These are phyloP conservation scores for Takifugu ocellatus DNA, from an alignment of 2,797 vertebrate genomes.

Conservation along the genomic window DNA sequence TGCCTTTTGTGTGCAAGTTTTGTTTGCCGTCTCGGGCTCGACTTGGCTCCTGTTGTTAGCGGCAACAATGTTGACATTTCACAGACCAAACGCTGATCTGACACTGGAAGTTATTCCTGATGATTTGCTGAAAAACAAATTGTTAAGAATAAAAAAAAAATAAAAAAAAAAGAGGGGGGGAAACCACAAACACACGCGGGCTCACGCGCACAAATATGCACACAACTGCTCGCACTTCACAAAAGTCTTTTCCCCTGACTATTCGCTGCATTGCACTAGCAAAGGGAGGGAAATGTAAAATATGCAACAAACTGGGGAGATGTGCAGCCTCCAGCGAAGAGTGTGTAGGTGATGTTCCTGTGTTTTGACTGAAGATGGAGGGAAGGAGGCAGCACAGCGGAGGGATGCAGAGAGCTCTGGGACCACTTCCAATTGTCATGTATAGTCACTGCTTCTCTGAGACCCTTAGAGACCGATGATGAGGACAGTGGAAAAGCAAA, in stretches of 20 bases:
- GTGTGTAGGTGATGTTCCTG: constrained; percentile 66
- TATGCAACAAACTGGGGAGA: constrained; percentile 62
- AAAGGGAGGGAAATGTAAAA: constrained; percentile 66
- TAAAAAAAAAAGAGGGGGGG: not conserved
- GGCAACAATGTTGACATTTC: constrained; percentile 75
- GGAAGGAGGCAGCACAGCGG: constrained; percentile 26
- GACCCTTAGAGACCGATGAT: constrained; percentile 65
- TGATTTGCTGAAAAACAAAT: constrained; percentile 79
- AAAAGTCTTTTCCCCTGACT: constrained; percentile 63
- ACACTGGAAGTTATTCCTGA: constrained; percentile 73
- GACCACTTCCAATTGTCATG: constrained; percentile 65
- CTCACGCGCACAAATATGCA: constrained; percentile 12
- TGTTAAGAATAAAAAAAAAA: constrained; percentile 48
- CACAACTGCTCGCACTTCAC: constrained; percentile 41
- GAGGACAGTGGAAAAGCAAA: constrained; percentile 40
- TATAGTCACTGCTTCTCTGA: constrained; percentile 55
- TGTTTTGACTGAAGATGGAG: constrained; percentile 55
- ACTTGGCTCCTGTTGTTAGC: constrained; percentile 67
- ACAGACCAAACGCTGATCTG: constrained; percentile 76
- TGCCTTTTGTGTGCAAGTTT: constrained; percentile 52
- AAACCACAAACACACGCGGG: constrained; percentile 10
- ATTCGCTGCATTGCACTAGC: constrained; percentile 61
- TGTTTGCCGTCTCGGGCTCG: constrained; percentile 54
- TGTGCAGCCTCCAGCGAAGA: constrained; percentile 44
- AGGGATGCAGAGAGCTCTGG: constrained; percentile 46